A percentile compares a stretch with the other conserved stretches of the same genome.
Conservation (phyloP, 1,140 invertebrate species). For the Amyelois transitella region DNA sequence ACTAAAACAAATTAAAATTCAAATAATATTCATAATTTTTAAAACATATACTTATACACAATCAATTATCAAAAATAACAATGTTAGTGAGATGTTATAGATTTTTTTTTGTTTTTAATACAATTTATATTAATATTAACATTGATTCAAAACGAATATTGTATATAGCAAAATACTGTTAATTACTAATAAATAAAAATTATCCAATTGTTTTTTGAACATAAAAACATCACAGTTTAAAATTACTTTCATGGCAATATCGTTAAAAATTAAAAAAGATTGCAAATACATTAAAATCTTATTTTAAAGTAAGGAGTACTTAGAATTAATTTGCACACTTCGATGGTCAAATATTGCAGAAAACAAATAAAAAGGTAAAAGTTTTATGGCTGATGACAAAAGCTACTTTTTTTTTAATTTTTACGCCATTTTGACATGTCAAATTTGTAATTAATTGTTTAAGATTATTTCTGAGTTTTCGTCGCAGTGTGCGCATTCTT, state of each 20-base stretch:
- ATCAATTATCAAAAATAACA: background rate
- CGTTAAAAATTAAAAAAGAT: slow-evolving; percentile 41
- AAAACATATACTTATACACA: background rate
- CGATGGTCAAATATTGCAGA: background rate
- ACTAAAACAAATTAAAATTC: slow-evolving; percentile 8
- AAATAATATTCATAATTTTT: slow-evolving; percentile 13
- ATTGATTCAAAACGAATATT: background rate
- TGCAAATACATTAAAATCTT: slow-evolving; percentile 28
- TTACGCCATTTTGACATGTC: too few species aligned
- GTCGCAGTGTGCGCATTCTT: too few species aligned
- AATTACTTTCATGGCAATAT: slow-evolving; percentile 66
- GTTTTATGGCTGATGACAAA: too few species aligned
- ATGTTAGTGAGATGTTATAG: background rate
- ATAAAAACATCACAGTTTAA: slow-evolving; percentile 69
- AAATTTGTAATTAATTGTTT: too few species aligned
- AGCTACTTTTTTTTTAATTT: too few species aligned
- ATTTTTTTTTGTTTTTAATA: too few species aligned
- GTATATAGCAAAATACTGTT: slow-evolving; percentile 14
- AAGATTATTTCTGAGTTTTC: too few species aligned
- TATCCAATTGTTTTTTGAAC: slow-evolving; percentile 58
- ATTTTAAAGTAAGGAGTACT: slow-evolving; percentile 43
- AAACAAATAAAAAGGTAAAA: background rate
- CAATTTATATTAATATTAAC: background rate
- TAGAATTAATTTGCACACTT: slow-evolving; percentile 40
- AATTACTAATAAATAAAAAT: slow-evolving; percentile 45